These are phyloP conservation scores for Lathamus discolor DNA, from an alignment of 2,113 vertebrate species.

Conservation along the genomic window DNA sequence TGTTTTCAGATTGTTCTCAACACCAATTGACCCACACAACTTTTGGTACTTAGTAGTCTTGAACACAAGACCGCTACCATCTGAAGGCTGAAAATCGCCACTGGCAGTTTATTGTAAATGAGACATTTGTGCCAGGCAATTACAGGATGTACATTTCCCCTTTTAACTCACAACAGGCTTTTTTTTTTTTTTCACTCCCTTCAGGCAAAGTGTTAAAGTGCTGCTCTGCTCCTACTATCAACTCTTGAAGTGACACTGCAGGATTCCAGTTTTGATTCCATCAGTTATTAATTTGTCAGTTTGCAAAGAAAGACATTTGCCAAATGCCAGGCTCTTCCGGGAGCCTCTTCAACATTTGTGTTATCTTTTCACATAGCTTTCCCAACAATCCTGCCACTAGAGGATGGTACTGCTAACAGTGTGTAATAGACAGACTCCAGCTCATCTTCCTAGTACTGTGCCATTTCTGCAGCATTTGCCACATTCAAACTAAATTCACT, in stretches of 20 bases:
- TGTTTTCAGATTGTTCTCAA: neutral
- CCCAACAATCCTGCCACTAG: neutral
- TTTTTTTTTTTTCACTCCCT: neutral
- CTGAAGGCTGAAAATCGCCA: neutral
- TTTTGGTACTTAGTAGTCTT: neutral
- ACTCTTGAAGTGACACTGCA: conserved; percentile 17
- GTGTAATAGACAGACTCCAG: neutral
- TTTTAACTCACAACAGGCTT: neutral
- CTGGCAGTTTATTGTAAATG: neutral
- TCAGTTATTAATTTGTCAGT: conserved; percentile 51
- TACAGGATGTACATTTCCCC: neutral
- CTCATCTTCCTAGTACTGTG: neutral
- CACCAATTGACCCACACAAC: neutral
- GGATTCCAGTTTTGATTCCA: conserved; percentile 34
- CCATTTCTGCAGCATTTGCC: neutral
- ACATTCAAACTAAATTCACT: neutral
- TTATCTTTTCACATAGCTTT: neutral
- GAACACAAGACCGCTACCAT: neutral
- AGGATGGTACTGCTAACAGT: neutral
- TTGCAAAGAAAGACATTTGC: conserved; percentile 27
- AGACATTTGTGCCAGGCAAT: neutral
- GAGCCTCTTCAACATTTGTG: neutral
- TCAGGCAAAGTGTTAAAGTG: conserved; percentile 45
- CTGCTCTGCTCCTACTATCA: conserved; percentile 2
- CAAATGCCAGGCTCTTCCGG: conserved; percentile 14